Conservation (phyloP, 2,888 invertebrate species). For the Iselma pallidipennis region DNA sequence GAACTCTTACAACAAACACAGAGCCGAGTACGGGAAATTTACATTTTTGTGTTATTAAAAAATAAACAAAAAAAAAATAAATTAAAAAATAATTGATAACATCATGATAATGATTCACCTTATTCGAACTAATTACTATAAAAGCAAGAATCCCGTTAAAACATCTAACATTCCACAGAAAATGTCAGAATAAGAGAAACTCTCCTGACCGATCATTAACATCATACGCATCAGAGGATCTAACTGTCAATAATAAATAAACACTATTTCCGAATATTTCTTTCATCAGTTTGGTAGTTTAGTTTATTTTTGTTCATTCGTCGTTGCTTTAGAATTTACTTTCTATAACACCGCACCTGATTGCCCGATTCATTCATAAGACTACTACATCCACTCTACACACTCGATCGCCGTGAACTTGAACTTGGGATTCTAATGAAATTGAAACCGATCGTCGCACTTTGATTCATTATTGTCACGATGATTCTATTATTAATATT, state of each 20-base stretch:
- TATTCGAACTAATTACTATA: constrained; percentile 38
- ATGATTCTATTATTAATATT: background rate
- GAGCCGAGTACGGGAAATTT: constrained; percentile 32
- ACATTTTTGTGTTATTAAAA: background rate
- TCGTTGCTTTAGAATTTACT: constrained; percentile 43
- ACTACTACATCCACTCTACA: constrained; percentile 39
- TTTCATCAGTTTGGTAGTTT: background rate
- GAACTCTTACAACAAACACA: constrained; percentile 30
- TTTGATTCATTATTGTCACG: background rate
- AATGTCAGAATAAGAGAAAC: constrained; percentile 24
- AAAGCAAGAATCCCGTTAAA: constrained; percentile 39
- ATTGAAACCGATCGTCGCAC: constrained; percentile 47
- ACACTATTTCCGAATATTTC: background rate
- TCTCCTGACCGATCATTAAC: constrained; percentile 1
- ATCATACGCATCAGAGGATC: background rate
- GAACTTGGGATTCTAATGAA: constrained; percentile 56
- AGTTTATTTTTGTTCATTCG: constrained; percentile 33
- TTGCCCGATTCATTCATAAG: constrained; percentile 49
- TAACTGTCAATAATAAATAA: background rate
- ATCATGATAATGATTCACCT: constrained; percentile 15
- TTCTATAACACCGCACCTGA: constrained; percentile 48
- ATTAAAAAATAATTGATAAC: constrained; percentile 12
- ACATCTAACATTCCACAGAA: constrained; percentile 36
- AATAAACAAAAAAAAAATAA: background rate
- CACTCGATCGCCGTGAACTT: constrained; percentile 55